A percentile compares a stretch with the other conserved stretches of the same genome.
Evolutionary conservation across 2,797 vertebrate species (phyloP).

Genomic region (Borostomias antarcticus): DNA sequence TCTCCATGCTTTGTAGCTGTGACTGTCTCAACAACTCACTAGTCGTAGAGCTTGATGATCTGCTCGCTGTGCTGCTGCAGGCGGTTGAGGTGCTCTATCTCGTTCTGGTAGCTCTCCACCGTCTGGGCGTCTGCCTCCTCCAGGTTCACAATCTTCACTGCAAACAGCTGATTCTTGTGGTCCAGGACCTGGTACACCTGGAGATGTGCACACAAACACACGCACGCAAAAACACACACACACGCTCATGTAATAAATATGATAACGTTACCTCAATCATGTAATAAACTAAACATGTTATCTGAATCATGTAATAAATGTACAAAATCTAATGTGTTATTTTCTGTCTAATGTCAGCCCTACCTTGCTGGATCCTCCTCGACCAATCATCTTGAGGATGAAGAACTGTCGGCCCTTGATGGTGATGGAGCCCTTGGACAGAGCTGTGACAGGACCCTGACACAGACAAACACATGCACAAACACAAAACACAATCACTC

Average conservation of each 20-base stretch:
- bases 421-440: constrained; percentile 85
- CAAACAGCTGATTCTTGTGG: constrained; percentile 90
- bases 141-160: constrained; percentile 92
- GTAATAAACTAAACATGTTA: not conserved
- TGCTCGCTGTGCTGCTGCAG: constrained; percentile 94
- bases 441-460: constrained; percentile 57
- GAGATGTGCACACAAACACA: not conserved
- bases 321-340: no score
- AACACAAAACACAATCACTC: no score
- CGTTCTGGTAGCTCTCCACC: constrained; percentile 93
- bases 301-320: not conserved
- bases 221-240: not conserved
- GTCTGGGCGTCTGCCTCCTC: constrained; percentile 91
- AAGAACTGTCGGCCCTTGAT: constrained; percentile 90
- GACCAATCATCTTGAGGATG: constrained; percentile 93
- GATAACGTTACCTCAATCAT: not conserved
- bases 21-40: no score
- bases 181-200: constrained; percentile 96
- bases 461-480: constrained; percentile 28
- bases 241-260: not conserved
- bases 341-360: no score
- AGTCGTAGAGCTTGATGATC: constrained; percentile 94
- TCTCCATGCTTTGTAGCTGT: no score
- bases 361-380: constrained; percentile 97
- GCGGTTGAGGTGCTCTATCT: constrained; percentile 93